Conservation (phyloP, 2,888 invertebrate species). For the Megamerina dolium region DNA sequence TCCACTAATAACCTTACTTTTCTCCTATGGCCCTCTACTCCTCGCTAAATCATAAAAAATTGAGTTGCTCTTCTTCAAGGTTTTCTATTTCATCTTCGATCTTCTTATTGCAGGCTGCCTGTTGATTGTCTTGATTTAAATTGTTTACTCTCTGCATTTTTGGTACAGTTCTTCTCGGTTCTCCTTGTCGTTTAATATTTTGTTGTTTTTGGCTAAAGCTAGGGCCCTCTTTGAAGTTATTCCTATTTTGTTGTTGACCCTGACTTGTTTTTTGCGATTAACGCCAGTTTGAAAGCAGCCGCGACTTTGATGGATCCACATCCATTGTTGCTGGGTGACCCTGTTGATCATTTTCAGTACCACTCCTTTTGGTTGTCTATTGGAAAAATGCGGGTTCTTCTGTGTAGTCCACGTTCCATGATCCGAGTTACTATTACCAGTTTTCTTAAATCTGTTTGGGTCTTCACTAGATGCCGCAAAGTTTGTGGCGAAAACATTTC, state of each 20-base stretch:
- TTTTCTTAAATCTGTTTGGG: neutral
- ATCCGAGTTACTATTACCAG: neutral
- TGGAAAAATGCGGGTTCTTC: neutral
- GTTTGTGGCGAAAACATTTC: neutral
- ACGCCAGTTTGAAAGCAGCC: too few relatives aligned
- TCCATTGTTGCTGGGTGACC: neutral
- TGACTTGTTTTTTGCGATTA: too few relatives aligned
- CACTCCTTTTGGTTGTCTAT: too few relatives aligned
- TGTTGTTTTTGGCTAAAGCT: too few relatives aligned
- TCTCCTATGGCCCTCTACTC: neutral
- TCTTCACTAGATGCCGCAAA: neutral
- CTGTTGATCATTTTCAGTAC: neutral
- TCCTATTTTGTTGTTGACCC: too few relatives aligned
- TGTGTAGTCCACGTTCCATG: neutral
- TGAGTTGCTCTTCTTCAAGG: neutral
- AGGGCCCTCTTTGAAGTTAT: too few relatives aligned
- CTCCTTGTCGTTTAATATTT: too few relatives aligned
- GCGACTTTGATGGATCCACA: neutral
- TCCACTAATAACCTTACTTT: slow-evolving; percentile 3
- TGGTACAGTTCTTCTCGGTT: too few relatives aligned
- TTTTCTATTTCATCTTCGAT: neutral
- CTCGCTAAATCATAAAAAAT: neutral
- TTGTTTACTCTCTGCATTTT: slow-evolving; percentile 1
- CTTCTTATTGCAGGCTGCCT: neutral
- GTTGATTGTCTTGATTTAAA: slow-evolving; percentile 3